A percentile compares a stretch with the other conserved stretches of the same genome.
phyloP scores from a whole-genome alignment of 92 coral and sea anemone species.

The Meandrina meandrites region DNA sequence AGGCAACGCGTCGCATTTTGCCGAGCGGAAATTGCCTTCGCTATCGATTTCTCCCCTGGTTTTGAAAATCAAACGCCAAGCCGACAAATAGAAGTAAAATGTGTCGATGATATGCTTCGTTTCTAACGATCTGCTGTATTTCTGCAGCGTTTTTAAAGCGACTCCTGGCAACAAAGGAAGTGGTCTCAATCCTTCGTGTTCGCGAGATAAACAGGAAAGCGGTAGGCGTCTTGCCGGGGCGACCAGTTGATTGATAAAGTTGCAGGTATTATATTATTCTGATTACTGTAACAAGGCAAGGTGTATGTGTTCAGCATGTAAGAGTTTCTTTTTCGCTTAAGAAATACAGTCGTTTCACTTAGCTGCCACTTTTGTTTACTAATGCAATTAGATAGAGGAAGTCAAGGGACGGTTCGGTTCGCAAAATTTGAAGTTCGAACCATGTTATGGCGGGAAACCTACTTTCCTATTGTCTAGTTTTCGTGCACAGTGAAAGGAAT shows the following conservation, averaged over 20 bases:
- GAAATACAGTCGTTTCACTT: neutral
- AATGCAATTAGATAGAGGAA: neutral
- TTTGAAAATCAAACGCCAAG: neutral
- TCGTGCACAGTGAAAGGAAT: neutral
- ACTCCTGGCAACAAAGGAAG: conserved; percentile 27
- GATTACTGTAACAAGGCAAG: neutral
- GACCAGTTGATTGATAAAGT: conserved; percentile 7
- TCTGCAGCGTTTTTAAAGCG: conserved; percentile 24
- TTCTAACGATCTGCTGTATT: conserved; percentile 2
- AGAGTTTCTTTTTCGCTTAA: neutral
- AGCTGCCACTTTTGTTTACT: neutral
- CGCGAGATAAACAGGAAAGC: conserved; percentile 29
- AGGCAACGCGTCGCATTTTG: conserved; percentile 25
- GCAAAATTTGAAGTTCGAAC: conserved; percentile 15
- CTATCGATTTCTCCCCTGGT: neutral
- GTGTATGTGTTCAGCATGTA: neutral
- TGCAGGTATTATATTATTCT: conserved; percentile 27
- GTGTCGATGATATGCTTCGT: neutral
- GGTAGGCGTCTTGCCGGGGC: conserved; percentile 18
- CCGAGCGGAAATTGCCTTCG: conserved; percentile 39
- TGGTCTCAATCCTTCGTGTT: neutral
- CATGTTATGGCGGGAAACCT: conserved; percentile 32
- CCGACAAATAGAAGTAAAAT: neutral
- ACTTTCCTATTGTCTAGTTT: neutral
- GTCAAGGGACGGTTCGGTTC: conserved; percentile 5